These are phyloP conservation scores for Odocoileus virginianus DNA, from an alignment of 2,113 vertebrate genomes.

Conservation along the genomic window DNA sequence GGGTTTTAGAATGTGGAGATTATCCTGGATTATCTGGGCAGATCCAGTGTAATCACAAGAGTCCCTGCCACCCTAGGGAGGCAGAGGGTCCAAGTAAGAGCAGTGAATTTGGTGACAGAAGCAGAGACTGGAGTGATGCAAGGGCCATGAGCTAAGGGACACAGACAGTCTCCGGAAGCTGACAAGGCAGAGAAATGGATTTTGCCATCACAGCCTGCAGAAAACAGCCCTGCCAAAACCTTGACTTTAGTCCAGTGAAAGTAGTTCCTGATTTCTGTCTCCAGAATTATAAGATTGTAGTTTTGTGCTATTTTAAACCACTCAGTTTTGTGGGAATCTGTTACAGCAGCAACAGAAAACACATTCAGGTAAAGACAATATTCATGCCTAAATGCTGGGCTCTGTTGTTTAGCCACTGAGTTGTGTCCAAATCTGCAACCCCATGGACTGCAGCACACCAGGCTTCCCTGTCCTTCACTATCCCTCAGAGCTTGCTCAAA, in stretches of 20 bases:
- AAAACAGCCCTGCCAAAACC: not conserved
- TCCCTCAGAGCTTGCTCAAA: not conserved
- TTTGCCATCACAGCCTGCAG: not conserved
- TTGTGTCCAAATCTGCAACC: not conserved
- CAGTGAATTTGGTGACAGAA: not conserved
- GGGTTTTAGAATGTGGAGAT: not conserved
- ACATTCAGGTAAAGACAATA: not conserved
- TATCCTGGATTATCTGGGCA: not conserved
- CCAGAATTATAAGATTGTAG: not conserved
- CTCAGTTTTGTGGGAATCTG: not conserved
- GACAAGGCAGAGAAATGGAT: not conserved
- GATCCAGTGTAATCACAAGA: not conserved
- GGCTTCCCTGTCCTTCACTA: not conserved
- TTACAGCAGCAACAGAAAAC: slow-evolving; percentile 12
- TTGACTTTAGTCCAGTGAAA: not conserved
- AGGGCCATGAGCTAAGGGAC: not conserved
- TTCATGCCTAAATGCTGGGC: not conserved
- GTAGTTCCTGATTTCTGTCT: not conserved
- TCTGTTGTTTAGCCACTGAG: not conserved
- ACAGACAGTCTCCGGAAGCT: not conserved
- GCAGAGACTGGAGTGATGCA: not conserved
- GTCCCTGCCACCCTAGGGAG: not conserved
- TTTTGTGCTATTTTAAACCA: not conserved
- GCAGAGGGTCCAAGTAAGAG: not conserved
- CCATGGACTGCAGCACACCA: not conserved